Base-by-base conservation (phyloP, 1,140 invertebrate species). In the Eupeodes corollae region DNA sequence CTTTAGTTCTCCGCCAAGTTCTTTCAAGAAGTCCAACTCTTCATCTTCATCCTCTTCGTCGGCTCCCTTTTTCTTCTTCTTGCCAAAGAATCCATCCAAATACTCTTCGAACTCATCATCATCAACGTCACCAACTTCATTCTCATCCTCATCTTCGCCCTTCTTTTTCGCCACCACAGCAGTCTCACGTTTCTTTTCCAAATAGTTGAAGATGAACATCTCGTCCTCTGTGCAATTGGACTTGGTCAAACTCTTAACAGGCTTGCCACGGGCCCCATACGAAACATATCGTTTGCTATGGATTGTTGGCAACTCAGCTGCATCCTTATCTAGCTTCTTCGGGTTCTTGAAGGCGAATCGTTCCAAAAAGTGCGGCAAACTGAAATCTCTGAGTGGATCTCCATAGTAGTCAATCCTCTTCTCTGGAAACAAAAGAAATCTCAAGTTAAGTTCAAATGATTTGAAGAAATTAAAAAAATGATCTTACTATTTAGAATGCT, bases 341-440 rank as follows among this genome's bases (percentile, higher is more conserved):
- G 94, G 91, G 75, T 98, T 98, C 67, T 94, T 91, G 59, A 91
- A 98, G 2, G 91, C 89, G 69, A 96, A 98, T 47, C 92, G 75
- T 62, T 98, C 93, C 11, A 98, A 70, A 63, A 98, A 98, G 49
- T 88, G 73, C 19, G 90, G 84, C 1, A 90, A 67, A 0, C 84
- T 86, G 59, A 97, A 92, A 71, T 98, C 94, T 59, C 88, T 78
- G 1, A 98, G 68, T 0, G 94, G 93, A 73, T 98, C 91, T 0
- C 95, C 93, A 45, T 79, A 77, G 61, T 98, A 98, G 19, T 80
- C 74, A 31, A 97, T 85, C 44, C 71, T 55, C 67, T 79, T 73
- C 31, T 78, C 82, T 84, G 56, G 13, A 63, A 67, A 59, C 42
- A 50, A 42, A 50, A 59, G 49, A 50, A 46, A 37, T 47, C 35